Base-by-base conservation (phyloP, 1,140 invertebrate species). In the Trachymyrmex cornetzi region DNA sequence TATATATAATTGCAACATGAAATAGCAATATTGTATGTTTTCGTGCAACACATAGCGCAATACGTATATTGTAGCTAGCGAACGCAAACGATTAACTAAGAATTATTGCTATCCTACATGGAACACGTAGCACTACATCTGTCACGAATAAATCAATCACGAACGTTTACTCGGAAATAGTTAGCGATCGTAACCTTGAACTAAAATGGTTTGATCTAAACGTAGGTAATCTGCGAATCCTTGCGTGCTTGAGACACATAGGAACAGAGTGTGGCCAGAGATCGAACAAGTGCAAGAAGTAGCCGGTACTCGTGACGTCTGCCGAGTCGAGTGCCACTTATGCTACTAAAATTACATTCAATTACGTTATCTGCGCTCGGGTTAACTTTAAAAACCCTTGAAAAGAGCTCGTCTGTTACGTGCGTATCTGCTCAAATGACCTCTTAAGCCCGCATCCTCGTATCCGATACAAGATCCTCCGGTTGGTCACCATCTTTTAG, bases 301-400 rank as follows among this genome's bases (percentile, higher is more conserved):
- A 89, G 87, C 84, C 81, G 77, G 86, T 92, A 94, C 94, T 95
- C 89, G 93, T 95, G 94, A 95, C 95, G 95, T 95, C 94, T 95
- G 94, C 93, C 91, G 71, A 85, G 90, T 95, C 94, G 92, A 95
- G 94, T 94, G 93, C 89, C 94, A 95, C 95, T 95, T 94, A 94
- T 94, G 94, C 93, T 95, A 94, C 95, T 95, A 95, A 95, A 95
- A 95, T 95, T 95, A 95, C 93, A 95, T 94, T 95, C 94, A 93
- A 95, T 95, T 94, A 94, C 92, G 92, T 94, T 95, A 95, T 94
- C 94, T 94, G 88, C 89, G 88, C 92, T 92, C 89, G 92, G 92
- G 90, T 93, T 93, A 92, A 92, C 93, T 94, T 92, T 91, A 93
- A 94, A 94, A 94, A 93, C 93, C 85, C 92, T 94, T 89, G 91